A percentile compares a stretch with the other conserved stretches of the same genome.
Conservation (phyloP, 2,888 invertebrate species). For the Eilema depressum region DNA sequence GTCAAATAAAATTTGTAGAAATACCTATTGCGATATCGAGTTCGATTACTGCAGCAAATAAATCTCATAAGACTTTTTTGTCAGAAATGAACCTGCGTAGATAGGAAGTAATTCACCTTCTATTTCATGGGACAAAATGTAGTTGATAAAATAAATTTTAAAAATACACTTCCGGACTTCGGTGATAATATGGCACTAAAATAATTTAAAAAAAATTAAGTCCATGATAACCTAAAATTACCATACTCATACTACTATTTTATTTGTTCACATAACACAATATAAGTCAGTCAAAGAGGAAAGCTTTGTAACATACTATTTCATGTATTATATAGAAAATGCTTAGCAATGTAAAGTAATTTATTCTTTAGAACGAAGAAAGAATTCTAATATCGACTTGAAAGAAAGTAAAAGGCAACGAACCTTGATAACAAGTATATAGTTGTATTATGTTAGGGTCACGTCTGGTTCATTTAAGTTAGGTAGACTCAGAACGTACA, state of each 20-base stretch:
- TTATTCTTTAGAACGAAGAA: constrained; percentile 51
- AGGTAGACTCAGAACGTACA: constrained; percentile 19
- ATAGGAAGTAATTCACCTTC: too few species aligned
- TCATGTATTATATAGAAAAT: neutral
- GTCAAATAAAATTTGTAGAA: too few species aligned
- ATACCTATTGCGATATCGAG: too few species aligned
- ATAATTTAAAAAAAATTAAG: too few species aligned
- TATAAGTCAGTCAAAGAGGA: neutral
- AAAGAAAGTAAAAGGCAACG: constrained; percentile 49
- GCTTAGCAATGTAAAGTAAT: constrained; percentile 34
- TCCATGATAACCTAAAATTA: too few species aligned
- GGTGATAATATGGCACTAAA: too few species aligned
- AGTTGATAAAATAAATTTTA: too few species aligned
- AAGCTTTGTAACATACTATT: neutral
- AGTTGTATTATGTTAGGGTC: constrained; percentile 41
- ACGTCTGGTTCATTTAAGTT: constrained; percentile 46
- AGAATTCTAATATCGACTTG: constrained; percentile 56
- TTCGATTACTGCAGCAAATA: too few species aligned
- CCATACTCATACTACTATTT: neutral
- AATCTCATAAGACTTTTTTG: too few species aligned
- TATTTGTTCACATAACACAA: neutral
- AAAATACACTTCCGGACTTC: too few species aligned
- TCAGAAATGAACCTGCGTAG: too few species aligned
- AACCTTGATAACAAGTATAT: constrained; percentile 48
- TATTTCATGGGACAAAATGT: too few species aligned